phyloP scores from a whole-genome alignment of 2,888 invertebrate genomes.

The Lasioglossum lativentre region DNA sequence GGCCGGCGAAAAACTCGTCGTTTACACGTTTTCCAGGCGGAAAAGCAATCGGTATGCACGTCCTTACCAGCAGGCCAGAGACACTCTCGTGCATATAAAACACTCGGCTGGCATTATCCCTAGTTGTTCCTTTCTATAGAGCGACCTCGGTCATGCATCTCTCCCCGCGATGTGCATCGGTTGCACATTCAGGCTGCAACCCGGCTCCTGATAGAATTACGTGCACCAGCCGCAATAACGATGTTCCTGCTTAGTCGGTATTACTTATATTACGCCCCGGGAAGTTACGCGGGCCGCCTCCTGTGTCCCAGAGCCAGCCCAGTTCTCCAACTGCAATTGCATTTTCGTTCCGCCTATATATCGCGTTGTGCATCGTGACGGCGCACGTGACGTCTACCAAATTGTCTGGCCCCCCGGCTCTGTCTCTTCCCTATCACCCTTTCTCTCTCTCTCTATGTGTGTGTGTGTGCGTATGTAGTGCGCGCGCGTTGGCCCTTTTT shows the following conservation, averaged over 20 bases:
- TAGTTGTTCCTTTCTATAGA: constrained; percentile 48
- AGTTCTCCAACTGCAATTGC: constrained; percentile 38
- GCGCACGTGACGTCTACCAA: constrained; percentile 4
- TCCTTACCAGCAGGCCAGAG: constrained; percentile 16
- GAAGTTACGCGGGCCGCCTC: constrained; percentile 9
- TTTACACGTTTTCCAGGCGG: constrained; percentile 49
- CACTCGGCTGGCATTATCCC: constrained; percentile 43
- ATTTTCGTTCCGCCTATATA: constrained; percentile 34
- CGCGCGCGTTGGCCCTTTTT: neutral
- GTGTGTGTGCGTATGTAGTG: no score
- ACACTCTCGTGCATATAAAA: constrained; percentile 61
- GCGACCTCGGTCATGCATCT: constrained; percentile 26
- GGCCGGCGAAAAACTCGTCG: constrained; percentile 39
- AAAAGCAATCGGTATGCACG: constrained; percentile 60
- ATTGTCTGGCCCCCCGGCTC: neutral
- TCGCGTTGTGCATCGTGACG: neutral
- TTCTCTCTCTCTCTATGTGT: neutral
- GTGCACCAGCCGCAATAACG: constrained; percentile 54
- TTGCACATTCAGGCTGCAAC: constrained; percentile 49
- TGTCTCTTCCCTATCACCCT: neutral
- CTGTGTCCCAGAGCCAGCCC: neutral
- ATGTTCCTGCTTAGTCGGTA: constrained; percentile 48
- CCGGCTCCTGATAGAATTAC: constrained; percentile 57
- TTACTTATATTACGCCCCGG: constrained; percentile 48
- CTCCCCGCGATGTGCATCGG: constrained; percentile 44